These are phyloP conservation scores for Amblyteles armatorius DNA, from an alignment of 2,888 invertebrate genomes.

Conservation along the genomic window DNA sequence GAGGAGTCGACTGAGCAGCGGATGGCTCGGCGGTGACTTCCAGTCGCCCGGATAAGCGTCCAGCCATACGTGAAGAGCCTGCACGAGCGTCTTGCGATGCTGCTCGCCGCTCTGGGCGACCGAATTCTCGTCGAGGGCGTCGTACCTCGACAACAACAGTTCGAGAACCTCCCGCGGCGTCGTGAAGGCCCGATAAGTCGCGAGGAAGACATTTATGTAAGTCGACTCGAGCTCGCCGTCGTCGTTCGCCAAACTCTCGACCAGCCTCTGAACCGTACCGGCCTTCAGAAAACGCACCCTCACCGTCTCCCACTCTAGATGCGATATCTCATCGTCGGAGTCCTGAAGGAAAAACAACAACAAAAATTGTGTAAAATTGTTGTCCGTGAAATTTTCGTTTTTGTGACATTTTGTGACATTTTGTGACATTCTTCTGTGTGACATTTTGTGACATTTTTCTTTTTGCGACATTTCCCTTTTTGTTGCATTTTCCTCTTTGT, in stretches of 20 bases:
- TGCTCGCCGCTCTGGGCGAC: slow-evolving; percentile 88
- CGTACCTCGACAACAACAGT: slow-evolving; percentile 92
- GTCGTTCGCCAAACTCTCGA: slow-evolving; percentile 97
- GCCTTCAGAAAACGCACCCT: slow-evolving; percentile 98
- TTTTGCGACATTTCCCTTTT: no score
- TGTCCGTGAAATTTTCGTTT: slow-evolving; percentile 14
- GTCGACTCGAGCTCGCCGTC: slow-evolving; percentile 98
- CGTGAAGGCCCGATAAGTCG: slow-evolving; percentile 97
- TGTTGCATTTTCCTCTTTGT: no score
- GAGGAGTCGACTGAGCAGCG: slow-evolving; percentile 92
- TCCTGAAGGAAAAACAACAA: slow-evolving; percentile 86
- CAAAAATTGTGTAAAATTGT: slow-evolving; percentile 11
- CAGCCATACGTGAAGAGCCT: slow-evolving; percentile 98
- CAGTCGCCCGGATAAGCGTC: slow-evolving; percentile 98
- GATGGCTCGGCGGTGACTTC: slow-evolving; percentile 92
- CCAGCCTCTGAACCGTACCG: slow-evolving; percentile 96
- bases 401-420: not conserved
- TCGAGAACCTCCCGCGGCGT: slow-evolving; percentile 94
- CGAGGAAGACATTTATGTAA: slow-evolving; percentile 98
- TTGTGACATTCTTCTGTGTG: not conserved
- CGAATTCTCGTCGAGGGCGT: slow-evolving; percentile 88
- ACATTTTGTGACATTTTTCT: no score
- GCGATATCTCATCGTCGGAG: slow-evolving; percentile 96
- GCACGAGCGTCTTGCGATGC: slow-evolving; percentile 93
- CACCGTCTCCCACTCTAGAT: slow-evolving; percentile 99